Conservation (phyloP, 2,113 vertebrate species). For the Heterochromis multidens region DNA sequence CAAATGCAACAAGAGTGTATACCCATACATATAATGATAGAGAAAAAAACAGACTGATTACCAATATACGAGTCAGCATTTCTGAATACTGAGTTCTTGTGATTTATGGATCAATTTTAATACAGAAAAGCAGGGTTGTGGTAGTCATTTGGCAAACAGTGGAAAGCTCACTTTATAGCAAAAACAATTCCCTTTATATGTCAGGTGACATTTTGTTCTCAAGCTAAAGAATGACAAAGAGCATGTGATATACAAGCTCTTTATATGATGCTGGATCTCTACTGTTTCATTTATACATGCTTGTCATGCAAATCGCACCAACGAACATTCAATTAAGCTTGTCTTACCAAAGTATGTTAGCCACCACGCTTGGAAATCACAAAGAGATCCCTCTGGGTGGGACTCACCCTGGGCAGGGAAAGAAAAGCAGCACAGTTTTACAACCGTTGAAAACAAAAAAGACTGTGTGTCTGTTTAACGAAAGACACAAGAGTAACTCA, state of each 20-base stretch:
- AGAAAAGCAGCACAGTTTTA: neutral
- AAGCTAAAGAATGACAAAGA: neutral
- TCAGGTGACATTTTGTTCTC: neutral
- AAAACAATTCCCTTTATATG: neutral
- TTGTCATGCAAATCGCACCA: neutral
- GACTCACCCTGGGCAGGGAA: slow-evolving; percentile 68
- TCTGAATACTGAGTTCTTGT: neutral
- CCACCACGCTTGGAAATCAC: slow-evolving; percentile 83
- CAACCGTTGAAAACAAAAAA: neutral
- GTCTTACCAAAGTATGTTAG: slow-evolving; percentile 83
- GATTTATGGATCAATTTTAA: neutral
- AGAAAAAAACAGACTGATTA: neutral
- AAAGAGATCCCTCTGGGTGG: slow-evolving; percentile 72
- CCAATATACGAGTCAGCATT: neutral
- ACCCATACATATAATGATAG: neutral
- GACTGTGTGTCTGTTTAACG: neutral
- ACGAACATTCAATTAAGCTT: slow-evolving; percentile 11
- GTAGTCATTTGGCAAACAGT: neutral
- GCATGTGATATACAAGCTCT: slow-evolving; percentile 8
- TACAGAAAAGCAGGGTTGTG: neutral
- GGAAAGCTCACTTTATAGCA: neutral
- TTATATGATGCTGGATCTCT: neutral
- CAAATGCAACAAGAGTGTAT: neutral
- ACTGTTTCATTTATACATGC: neutral
- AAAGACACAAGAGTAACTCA: slow-evolving; percentile 61